These are phyloP conservation scores for Iphiclides podalirius DNA, from an alignment of 2,888 invertebrate species.

Conservation along the genomic window DNA sequence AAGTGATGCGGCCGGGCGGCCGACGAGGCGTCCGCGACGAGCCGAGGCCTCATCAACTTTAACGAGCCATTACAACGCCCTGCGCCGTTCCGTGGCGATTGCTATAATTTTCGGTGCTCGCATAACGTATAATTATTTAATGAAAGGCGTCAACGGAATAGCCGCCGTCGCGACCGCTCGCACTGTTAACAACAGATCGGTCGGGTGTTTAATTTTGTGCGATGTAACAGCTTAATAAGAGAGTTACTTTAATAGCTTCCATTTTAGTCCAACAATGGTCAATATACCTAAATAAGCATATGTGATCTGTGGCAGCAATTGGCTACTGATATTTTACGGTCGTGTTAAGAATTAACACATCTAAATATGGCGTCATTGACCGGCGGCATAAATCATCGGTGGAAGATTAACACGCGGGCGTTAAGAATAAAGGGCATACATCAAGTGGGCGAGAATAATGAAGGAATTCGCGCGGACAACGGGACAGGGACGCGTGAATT, in stretches of 20 bases:
- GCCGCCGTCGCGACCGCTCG: no score
- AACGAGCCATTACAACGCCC: constrained; percentile 71
- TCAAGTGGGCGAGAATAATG: constrained; percentile 56
- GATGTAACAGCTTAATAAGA: background rate
- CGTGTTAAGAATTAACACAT: no score
- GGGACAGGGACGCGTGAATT: constrained; percentile 50
- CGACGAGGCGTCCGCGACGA: constrained; percentile 40
- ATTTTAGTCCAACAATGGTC: no score
- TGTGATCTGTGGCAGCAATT: no score
- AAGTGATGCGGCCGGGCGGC: constrained; percentile 45
- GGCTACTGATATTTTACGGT: no score
- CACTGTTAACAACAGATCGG: constrained; percentile 51
- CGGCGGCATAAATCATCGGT: constrained; percentile 16
- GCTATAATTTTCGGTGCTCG: constrained; percentile 71
- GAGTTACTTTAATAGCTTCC: background rate
- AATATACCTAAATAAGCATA: no score
- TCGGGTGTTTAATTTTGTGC: constrained; percentile 2
- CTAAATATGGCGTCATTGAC: constrained; percentile 9
- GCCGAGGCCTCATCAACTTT: constrained; percentile 74
- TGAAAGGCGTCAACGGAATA: constrained; percentile 67
- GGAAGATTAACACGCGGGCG: constrained; percentile 17
- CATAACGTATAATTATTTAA: constrained; percentile 74
- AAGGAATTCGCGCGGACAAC: constrained; percentile 61
- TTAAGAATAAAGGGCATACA: constrained; percentile 33
- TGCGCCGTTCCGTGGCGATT: constrained; percentile 51